phyloP scores from a whole-genome alignment of 2,113 vertebrate species.

The Chaetodon auriga region DNA sequence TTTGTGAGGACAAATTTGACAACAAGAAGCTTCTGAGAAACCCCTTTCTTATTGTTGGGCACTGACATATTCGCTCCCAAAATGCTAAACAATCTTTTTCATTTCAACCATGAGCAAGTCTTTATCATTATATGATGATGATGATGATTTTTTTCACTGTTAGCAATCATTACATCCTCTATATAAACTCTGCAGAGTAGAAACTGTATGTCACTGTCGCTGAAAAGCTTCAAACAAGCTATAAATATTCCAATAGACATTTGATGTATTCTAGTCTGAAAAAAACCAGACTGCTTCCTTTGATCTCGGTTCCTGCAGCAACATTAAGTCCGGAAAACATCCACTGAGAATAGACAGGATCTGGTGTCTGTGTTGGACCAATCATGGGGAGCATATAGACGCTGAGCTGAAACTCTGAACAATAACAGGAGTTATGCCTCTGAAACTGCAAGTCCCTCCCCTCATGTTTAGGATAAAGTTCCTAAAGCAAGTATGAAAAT shows the following conservation, averaged over 20 bases:
- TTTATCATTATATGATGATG: background rate
- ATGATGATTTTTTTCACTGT: background rate
- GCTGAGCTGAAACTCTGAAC: background rate
- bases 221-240: background rate
- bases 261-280: background rate
- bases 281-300: conserved; percentile 17
- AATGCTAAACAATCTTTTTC: background rate
- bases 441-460: background rate
- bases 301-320: background rate
- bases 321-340: conserved; percentile 42
- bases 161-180: background rate
- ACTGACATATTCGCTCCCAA: background rate
- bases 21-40: no score
- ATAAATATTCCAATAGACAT: background rate
- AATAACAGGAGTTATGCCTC: background rate
- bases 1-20: no score
- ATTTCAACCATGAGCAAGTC: background rate
- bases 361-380: background rate
- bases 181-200: background rate
- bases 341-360: background rate
- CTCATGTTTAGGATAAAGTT: background rate
- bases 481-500: background rate
- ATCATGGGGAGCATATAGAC: background rate
- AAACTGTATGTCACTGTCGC: background rate
- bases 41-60: no score